Conservation (phyloP, 1,140 invertebrate species). For the Holotrichia oblita region DNA sequence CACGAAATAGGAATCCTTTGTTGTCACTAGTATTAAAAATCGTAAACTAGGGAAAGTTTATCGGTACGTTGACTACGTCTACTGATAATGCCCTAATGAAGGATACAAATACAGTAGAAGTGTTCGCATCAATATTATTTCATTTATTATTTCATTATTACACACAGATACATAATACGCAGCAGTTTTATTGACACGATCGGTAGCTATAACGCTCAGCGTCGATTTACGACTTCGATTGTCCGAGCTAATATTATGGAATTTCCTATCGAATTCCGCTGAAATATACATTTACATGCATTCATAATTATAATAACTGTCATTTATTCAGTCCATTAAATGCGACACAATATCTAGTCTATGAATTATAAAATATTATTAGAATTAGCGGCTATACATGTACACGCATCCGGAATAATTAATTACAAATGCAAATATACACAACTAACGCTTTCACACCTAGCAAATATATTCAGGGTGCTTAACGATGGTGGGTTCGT, state of each 20-base stretch:
- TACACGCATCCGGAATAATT: constrained; percentile 13
- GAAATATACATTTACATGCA: constrained; percentile 23
- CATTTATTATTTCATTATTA: neutral
- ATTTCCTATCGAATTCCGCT: constrained; percentile 29
- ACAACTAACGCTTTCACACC: neutral
- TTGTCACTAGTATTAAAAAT: too few species aligned
- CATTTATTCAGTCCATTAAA: constrained; percentile 21
- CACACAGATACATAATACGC: neutral
- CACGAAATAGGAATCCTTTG: too few species aligned
- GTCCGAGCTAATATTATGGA: constrained; percentile 4
- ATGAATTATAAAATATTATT: constrained; percentile 35
- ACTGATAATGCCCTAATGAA: too few species aligned
- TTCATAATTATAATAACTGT: constrained; percentile 36
- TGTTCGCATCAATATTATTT: too few species aligned
- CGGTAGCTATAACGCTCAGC: neutral
- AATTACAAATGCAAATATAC: neutral
- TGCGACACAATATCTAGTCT: neutral
- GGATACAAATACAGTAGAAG: too few species aligned
- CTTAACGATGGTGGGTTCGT: neutral
- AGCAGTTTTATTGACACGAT: constrained; percentile 11
- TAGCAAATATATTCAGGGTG: neutral
- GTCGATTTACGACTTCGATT: neutral
- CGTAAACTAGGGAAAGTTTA: too few species aligned
- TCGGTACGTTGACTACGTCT: too few species aligned
- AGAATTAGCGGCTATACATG: constrained; percentile 3